Evolutionary conservation across 2,888 invertebrate species (phyloP), one percentile per base, ranked within the genome.

Genomic region (Mesopsocus fuscifrons): DNA sequence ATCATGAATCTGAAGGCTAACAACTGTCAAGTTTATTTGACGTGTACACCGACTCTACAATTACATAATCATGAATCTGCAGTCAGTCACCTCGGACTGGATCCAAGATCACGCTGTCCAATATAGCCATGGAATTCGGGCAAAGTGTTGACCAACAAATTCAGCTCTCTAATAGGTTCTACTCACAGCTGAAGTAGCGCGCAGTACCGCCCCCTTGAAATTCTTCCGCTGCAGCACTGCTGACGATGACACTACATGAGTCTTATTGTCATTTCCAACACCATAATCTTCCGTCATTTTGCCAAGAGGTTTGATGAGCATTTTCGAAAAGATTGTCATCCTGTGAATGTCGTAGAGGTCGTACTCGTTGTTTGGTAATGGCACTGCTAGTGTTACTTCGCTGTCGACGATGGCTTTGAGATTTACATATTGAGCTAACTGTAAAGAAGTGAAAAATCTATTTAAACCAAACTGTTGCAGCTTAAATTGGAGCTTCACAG

Each of bases 141-240:
- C n/a, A n/a, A n/a, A n/a, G n/a, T n/a, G n/a, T n/a, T n/a, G n/a
- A n/a, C n/a, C n/a, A n/a, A n/a, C n/a, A n/a, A n/a, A n/a, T n/a
- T n/a, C n/a, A n/a, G n/a, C n/a, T n/a, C n/a, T n/a, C n/a, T n/a
- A n/a, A n/a, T n/a, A n/a, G n/a, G n/a, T n/a, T n/a, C n/a, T n/a
- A 38, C 38, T 38, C 21, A 38, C 38, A 20, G 38, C 38, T 4
- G 17, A 38, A 5, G 4, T 21, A 13, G 20, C 38, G n/a, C 18
- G 17, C n/a, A 38, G 18, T 38, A 38, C 6, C 17, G 20, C 20
- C 5, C 38, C 38, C 5, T 17, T 17, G 21, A 18, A 38, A 38
- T 38, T 20, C 9, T 18, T 15, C 5, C 38, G 17, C 5, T 18
- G 26, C n/a, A n/a, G n/a, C 26, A 11, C 11, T 11, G 26, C 11